Evolutionary conservation across 2,113 vertebrate species (phyloP), one percentile per base, ranked within the genome.

Genomic region (Sylvietta virens): DNA sequence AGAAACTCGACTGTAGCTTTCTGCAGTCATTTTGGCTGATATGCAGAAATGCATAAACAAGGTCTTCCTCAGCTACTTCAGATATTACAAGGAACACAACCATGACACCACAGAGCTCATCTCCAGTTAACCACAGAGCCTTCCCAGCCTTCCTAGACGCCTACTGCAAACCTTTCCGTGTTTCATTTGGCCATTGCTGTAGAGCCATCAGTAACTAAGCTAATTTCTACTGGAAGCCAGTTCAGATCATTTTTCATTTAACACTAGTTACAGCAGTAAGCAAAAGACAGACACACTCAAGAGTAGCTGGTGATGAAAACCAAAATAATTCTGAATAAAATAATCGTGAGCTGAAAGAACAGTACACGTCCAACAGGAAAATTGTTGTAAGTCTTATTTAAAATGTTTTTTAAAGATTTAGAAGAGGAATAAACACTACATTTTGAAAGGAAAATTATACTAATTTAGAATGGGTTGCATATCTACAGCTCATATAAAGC

Each of bases 51-150:
- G 47, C 5, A 1, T 56, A 51, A 80, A 78, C 28, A 66, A 66
- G 15, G 15, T 82, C 51, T 83, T 77, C 76, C 64, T 15, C 53
- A 78, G 31, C 64, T 81, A 86, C 72, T 96, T 94, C 86, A 92
- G 91, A 88, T 74, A 93, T 97, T 62, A 94, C 92, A 78, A 73
- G 23, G 33, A 70, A 61, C 51, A 22, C 42, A 90, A 95, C 80
- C 76, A 70, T 73, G 80, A 77, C 39, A 93, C 76, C 88, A 73
- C 86, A 93, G 82, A 92, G 47, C 45, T 92, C 56, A 77, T 33
- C 51, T 66, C 64, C 80, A 90, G 28, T 26, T 85, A 93, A 92
- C 88, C 94, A 92, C 94, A 96, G 71, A 66, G 35, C 56, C 47
- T 64, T 73, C 82, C 76, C 48, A 81, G 35, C 64, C 64, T 66